Evolutionary conservation across 2,888 invertebrate genomes (phyloP).

Genomic region (Phragmatobia fuliginosa): DNA sequence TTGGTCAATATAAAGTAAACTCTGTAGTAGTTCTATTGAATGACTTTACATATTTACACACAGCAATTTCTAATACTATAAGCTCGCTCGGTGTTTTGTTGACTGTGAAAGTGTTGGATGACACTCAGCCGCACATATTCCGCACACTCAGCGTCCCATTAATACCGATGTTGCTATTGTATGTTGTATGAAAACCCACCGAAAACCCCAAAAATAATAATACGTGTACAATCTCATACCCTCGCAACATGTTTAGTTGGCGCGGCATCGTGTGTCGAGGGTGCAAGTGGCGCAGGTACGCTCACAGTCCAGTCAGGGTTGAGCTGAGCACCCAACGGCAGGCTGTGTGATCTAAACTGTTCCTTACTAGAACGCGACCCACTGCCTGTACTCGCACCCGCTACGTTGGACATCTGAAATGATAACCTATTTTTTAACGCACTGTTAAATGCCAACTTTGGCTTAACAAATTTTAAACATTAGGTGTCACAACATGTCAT

Average conservation of each 20-base stretch:
- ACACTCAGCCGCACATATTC: neutral
- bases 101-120: conserved; percentile 8
- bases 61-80: conserved; percentile 44
- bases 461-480: neutral
- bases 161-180: neutral
- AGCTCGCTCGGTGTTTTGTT: conserved; percentile 25
- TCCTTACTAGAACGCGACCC: conserved; percentile 68
- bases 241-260: conserved; percentile 74
- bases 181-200: neutral
- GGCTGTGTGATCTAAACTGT: conserved; percentile 88
- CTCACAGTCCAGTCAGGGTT: conserved; percentile 77
- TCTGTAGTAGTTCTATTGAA: conserved; percentile 56
- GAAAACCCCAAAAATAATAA: neutral
- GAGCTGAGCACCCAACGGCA: conserved; percentile 87
- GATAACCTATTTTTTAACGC: neutral
- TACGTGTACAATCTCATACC: conserved; percentile 54
- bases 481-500: neutral
- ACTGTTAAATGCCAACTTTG: neutral
- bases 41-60: conserved; percentile 36
- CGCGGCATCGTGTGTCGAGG: conserved; percentile 53
- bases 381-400: conserved; percentile 31
- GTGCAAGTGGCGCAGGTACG: conserved; percentile 55
- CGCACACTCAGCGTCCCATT: neutral
- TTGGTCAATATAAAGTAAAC: conserved; percentile 63
- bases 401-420: conserved; percentile 41